phyloP scores from a whole-genome alignment of 2,797 vertebrate species.

The Valencia hispanica region DNA sequence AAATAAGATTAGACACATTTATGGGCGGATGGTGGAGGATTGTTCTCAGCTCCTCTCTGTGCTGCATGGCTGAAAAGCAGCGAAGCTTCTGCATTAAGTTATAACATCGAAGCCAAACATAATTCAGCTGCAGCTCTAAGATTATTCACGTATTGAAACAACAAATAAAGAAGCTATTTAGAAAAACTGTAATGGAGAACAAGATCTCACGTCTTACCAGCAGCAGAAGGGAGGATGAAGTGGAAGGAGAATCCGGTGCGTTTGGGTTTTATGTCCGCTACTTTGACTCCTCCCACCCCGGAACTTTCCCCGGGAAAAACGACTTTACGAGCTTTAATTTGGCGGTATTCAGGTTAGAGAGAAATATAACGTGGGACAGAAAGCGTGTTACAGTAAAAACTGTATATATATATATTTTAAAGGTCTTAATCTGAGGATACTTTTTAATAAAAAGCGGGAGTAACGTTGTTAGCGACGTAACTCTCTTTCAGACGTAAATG shows the following conservation, averaged over 20 bases:
- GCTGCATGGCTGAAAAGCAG: rapidly evolving
- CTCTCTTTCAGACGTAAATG: background rate
- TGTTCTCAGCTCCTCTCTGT: rapidly evolving
- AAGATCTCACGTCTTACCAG: conserved; percentile 41
- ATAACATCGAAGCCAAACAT: rapidly evolving
- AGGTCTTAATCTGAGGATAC: rapidly evolving
- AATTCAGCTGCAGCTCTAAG: rapidly evolving
- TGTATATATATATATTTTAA: background rate
- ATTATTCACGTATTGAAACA: background rate
- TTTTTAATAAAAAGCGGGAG: rapidly evolving
- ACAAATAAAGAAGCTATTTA: background rate
- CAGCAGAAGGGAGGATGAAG: background rate
- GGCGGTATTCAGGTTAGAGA: rapidly evolving
- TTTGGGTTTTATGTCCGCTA: conserved; percentile 30
- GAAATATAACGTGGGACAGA: background rate
- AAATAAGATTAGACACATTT: rapidly evolving
- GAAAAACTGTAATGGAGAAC: background rate
- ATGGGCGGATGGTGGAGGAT: conserved; percentile 60
- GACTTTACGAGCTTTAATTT: too few species aligned
- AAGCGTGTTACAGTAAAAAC: background rate
- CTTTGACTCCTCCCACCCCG: conserved; percentile 40
- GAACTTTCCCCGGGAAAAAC: background rate
- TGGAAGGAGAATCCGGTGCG: background rate
- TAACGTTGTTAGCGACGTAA: background rate
- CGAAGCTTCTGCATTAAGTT: background rate